Evolutionary conservation across 2,888 invertebrate genomes (phyloP).

Genomic region (Oegoconia quadripuncta): DNA sequence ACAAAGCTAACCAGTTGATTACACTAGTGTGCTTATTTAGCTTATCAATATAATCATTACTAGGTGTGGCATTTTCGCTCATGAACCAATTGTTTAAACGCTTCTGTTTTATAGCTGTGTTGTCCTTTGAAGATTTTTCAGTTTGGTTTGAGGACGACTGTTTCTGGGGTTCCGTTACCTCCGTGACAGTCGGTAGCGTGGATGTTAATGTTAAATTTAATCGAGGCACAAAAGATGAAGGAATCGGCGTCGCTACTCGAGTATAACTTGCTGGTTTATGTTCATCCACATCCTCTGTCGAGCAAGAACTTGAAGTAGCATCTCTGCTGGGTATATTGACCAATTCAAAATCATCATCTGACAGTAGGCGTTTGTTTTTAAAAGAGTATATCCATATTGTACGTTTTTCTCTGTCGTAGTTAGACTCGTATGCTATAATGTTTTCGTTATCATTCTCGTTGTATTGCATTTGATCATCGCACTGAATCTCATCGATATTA

Average conservation of each 20-base stretch:
- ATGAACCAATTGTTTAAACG: slow-evolving; percentile 42
- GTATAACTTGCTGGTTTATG: slow-evolving; percentile 6
- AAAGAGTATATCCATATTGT: slow-evolving; percentile 63
- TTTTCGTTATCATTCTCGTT: slow-evolving; percentile 27
- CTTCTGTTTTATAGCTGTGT: slow-evolving; percentile 22
- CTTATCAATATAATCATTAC: slow-evolving; percentile 12
- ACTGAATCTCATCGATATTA: slow-evolving; percentile 12
- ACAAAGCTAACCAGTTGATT: slow-evolving; percentile 48
- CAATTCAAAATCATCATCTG: slow-evolving; percentile 39
- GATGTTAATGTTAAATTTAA: slow-evolving; percentile 45
- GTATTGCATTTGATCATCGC: slow-evolving; percentile 8
- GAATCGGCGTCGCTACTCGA: slow-evolving; percentile 49
- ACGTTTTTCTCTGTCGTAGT: slow-evolving; percentile 34
- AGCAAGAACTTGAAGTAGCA: slow-evolving; percentile 31
- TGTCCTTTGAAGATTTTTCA: slow-evolving; percentile 21
- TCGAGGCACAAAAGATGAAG: slow-evolving; percentile 44
- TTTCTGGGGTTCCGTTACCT: slow-evolving; percentile 49
- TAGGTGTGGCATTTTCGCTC: slow-evolving; percentile 16
- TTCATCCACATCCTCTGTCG: slow-evolving; percentile 31
- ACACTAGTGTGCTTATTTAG: slow-evolving; percentile 30
- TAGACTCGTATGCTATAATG: slow-evolving; percentile 30
- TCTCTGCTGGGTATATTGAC: slow-evolving; percentile 36
- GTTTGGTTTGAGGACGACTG: slow-evolving; percentile 22
- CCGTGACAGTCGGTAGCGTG: slow-evolving; percentile 58
- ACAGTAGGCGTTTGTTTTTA: slow-evolving; percentile 46